Evolutionary conservation across 2,113 vertebrate species (phyloP), one percentile per base, ranked within the genome.

Genomic region (Cnemophilus loriae): DNA sequence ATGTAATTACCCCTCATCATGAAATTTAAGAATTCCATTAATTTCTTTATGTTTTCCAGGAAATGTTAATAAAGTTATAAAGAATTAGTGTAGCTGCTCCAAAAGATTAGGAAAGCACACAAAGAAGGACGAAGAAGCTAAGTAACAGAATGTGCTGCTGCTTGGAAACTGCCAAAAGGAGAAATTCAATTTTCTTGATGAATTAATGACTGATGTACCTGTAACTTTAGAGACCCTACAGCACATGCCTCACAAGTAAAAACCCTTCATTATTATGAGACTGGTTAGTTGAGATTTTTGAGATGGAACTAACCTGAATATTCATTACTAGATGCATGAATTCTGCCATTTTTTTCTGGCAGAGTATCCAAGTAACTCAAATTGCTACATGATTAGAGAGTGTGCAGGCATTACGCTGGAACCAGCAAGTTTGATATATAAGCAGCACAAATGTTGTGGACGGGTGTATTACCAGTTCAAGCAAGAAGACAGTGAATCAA

Each of bases 11-110:
- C 2, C 2, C 23, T 44, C 39, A 23, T 9, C 47, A 85, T 14
- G 21, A 79, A 84, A 84, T 35, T 69, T n/a, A 70, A 70, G n/a
- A 67, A n/a, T 17, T 9, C 55, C 0, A 0, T 37, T 0, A 16
- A 49, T 80, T 71, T 86, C 19, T 35, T 79, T 26, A 50, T 6
- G 27, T n/a, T 71, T 78, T 86, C 41, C 42, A 59, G 37, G 41
- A 80, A 52, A 39, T 5, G 9, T 39, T 52, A 80, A 35, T 7
- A 30, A n/a, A 30, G 13, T 41, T 82, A 50, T 1, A 79, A 60
- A 70, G 42, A 69, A 44, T 20, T 23, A 41, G 13, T 8, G 16
- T 27, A 78, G 65, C 24, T 56, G 37, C 37, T 68, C 65, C 21
- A 52, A 52, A 78, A 85, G 7, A 26, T 27, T 11, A 69, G 6